Base-by-base conservation (phyloP, 2,113 vertebrate genomes). In the Pleuronectes platessa region DNA sequence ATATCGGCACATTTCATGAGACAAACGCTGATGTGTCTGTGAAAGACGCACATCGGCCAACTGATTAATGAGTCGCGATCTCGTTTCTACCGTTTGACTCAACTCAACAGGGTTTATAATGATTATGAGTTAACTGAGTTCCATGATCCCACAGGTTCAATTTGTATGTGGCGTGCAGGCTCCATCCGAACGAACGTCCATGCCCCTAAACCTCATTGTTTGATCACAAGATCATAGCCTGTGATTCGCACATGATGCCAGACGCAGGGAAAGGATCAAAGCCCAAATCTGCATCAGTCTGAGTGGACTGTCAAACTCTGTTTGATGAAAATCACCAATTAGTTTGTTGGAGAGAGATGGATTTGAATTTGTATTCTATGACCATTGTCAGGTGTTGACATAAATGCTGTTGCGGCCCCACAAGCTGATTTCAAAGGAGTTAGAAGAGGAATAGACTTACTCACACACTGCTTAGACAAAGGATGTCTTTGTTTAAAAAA, bases 301-400 rank as follows among this genome's bases (percentile, higher is more conserved):
- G 24, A 6, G 7, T 40, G 11, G 35, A 31, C 64, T 37, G 15
- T 58, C 20, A 20, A 11, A 7, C 61, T 73, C 42, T 67, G 62
- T 92, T 86, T 90, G 85, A 89, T 82, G 59, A 85, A 78, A 86
- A 86, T 75, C 27, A 84, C 79, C 67, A 51, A 54, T 58, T 21
- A 70, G 55, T 42, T 42, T 42, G 40, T 42, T 12, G 59, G 49
- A 14, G 10, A 60, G 27, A 20, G 18, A 21, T 80, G 17, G 15
- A 21, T 80, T 49, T 49, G 37, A 24, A 80, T 70, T 61, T 23
- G 63, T 37, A 75, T 54, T 64, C 15, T 61, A n/a, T 60, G 10
- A 70, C 54, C 10, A 75, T 63, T 47, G 49, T 71, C 58, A 53
- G 15, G 24, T 70, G 31, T 70, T 64, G 40, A 35, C 15, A 23